Base-by-base conservation (phyloP, 2,888 invertebrate genomes). In the Spodoptera exigua region DNA sequence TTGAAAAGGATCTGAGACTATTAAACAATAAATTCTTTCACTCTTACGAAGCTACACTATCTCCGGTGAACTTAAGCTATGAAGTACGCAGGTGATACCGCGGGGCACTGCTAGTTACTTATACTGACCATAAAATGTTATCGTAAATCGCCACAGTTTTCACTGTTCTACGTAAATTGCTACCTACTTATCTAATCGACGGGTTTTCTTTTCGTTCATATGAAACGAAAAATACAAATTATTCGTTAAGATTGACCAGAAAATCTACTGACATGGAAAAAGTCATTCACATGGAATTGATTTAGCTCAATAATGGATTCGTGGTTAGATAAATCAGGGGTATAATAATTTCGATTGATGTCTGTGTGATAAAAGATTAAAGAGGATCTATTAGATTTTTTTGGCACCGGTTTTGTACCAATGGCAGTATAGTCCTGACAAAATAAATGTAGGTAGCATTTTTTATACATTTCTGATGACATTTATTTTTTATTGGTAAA, bases 191-290 rank as follows among this genome's bases (percentile, higher is more conserved):
- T 27, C 27, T 27, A 9, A 27, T 27, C 9, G 7, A 9, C 5
- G 1, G 7, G 27, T 65, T 74, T 81, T 75, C 59, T 63, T 46
- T 52, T 58, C 66, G 61, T 70, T 75, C 53, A 67, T 60, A 76
- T 61, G 77, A 77, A 78, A 72, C 65, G 71, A 74, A 84, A 82
- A 79, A 83, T 76, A 79, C 79, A 77, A 84, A 83, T 81, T 73
- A 79, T 73, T 83, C 79, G 27, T 81, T 84, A 85, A 87, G 84
- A 80, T 82, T 78, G 83, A 82, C 81, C 78, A 82, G 78, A 83
- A 83, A 84, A 85, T 63, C 71, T 85, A 82, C 79, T 88, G 89
- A 89, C 80, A 85, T 86, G 89, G 89, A 92, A 93, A 90, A 87
- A 87, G 47, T 82, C 84, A 82, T 84, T 85, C 86, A 66, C 49